Percentiles rank a stretch among this genome's conserved stretches.
These are phyloP conservation scores for Notiomystis cincta DNA, from an alignment of 2,113 vertebrate genomes.

Conservation along the genomic window DNA sequence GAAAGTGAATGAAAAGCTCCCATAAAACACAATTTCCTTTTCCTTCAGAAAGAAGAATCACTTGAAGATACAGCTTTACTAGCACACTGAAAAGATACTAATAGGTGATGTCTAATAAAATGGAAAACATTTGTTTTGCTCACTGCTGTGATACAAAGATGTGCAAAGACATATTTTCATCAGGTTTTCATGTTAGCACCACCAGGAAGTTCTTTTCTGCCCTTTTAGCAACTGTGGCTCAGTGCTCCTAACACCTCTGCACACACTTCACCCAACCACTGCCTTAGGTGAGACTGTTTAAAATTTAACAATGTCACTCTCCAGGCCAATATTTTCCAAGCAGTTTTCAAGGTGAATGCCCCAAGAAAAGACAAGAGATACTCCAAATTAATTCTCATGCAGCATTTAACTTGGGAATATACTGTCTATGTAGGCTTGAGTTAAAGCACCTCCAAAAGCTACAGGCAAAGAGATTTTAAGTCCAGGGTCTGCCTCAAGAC, in stretches of 20 bases:
- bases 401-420: neutral
- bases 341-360: neutral
- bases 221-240: neutral
- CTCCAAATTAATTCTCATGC: neutral
- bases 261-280: neutral
- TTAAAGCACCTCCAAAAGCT: neutral
- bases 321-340: neutral
- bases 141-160: neutral
- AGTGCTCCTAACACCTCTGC: neutral
- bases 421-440: neutral
- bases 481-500: neutral
- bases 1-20: neutral
- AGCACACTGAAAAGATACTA: neutral
- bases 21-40: constrained; percentile 12
- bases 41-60: neutral
- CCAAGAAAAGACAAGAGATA: neutral
- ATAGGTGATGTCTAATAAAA: neutral
- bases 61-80: neutral
- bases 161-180: neutral
- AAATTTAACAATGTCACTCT: neutral
- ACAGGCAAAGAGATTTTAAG: neutral
- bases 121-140: neutral
- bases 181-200: accelerated
- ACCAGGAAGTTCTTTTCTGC: neutral
- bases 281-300: neutral